Evolutionary conservation across 2,113 vertebrate species (phyloP).

Genomic region (Archilochus colubris): DNA sequence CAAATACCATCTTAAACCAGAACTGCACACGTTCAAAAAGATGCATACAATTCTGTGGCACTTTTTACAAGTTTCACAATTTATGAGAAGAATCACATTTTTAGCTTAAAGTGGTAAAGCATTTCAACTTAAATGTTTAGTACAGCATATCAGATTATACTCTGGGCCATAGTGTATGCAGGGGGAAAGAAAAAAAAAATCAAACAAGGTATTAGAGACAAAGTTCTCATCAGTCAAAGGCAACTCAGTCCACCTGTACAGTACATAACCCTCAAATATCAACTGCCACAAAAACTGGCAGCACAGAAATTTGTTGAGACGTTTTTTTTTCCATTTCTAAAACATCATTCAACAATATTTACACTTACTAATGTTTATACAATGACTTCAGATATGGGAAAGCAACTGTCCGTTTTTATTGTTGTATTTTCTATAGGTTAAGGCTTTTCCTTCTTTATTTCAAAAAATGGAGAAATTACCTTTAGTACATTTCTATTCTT

Average conservation of each 20-base stretch:
- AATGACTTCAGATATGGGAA: not conserved
- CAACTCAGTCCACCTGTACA: not conserved
- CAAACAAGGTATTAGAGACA: not conserved
- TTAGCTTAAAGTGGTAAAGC: not conserved
- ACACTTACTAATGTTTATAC: not conserved
- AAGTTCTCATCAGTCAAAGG: not conserved
- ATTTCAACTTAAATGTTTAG: not conserved
- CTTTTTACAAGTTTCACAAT: not conserved
- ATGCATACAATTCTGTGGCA: not conserved
- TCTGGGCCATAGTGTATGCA: not conserved
- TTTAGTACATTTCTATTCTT: not conserved
- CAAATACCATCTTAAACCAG: not conserved
- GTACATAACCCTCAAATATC: not conserved
- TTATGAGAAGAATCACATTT: not conserved
- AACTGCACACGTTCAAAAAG: not conserved
- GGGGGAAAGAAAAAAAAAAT: not conserved
- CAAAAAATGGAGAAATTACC: not conserved
- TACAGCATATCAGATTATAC: not conserved
- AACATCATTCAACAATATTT: not conserved
- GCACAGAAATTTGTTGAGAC: rapidly evolving
- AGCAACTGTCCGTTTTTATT: not conserved
- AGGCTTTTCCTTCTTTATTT: not conserved
- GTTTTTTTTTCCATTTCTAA: not conserved
- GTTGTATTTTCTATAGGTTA: not conserved
- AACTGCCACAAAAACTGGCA: not conserved